phyloP scores from a whole-genome alignment of 2,113 vertebrate genomes.

The Brachypteracias leptosomus region DNA sequence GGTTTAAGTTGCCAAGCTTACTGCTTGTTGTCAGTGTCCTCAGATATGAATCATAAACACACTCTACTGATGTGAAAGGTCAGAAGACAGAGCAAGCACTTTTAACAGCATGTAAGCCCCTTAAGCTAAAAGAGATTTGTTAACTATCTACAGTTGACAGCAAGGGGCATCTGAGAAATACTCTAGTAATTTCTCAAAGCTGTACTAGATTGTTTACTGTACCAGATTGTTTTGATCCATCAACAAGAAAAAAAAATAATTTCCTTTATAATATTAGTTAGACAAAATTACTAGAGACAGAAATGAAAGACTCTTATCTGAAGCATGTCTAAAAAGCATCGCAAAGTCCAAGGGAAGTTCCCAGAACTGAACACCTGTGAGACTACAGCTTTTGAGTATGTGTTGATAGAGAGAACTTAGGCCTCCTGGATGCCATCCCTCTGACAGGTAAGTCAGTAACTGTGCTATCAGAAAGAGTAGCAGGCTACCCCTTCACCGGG shows the following conservation, averaged over 20 bases:
- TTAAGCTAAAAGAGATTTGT: neutral
- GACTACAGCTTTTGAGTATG: neutral
- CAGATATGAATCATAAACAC: neutral
- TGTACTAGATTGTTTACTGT: neutral
- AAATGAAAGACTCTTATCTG: neutral
- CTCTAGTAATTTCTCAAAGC: neutral
- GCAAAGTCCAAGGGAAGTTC: neutral
- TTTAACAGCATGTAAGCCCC: neutral
- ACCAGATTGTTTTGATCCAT: neutral
- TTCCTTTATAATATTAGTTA: neutral
- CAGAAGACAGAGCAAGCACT: neutral
- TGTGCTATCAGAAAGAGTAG: too few relatives aligned
- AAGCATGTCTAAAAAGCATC: neutral
- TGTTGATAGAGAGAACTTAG: neutral
- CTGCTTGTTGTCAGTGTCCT: neutral
- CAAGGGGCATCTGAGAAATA: neutral
- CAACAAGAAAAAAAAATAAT: neutral
- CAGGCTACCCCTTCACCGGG: neutral
- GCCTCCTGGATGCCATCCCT: fast-evolving
- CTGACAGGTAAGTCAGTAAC: neutral
- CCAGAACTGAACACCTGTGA: neutral
- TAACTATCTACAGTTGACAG: neutral
- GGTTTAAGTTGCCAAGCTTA: neutral
- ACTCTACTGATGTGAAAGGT: neutral
- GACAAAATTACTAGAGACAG: neutral